Base-by-base conservation (phyloP, 2,113 vertebrate genomes). In the Pollimyrus isidori region DNA sequence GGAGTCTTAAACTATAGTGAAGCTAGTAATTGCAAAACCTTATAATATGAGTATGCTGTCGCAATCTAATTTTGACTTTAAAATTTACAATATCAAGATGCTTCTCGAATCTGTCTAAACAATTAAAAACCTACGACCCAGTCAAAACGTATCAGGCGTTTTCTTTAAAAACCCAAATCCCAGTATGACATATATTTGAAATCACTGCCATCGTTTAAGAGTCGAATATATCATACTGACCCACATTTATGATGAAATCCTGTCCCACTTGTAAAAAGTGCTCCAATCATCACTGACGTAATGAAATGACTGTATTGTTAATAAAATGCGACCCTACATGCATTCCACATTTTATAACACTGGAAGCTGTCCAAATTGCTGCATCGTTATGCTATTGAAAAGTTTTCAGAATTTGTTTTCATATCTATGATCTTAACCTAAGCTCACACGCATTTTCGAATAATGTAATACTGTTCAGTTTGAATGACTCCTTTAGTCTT, bases 261-360 rank as follows among this genome's bases (percentile, higher is more conserved):
- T 35, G 39, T 80, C 49, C 45, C 46, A 86, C 62, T 65, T 30
- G 62, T 69, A 69, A 30, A 69, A 30, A 69, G 62, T 26, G 62
- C n/a, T 26, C 62, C 62, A 30, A 69, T 69, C 62, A 69, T 69
- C 13, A 69, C 62, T 69, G 62, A 30, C 62, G 62, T 69, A 69
- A 69, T 42, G 30, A 80, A 80, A 42, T 15, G 17, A 39, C 30
- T 80, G 17, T 80, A 80, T 42, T 80, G 39, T 91, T 82, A 88
- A 89, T 89, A 56, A 90, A 90, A 90, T 89, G 82, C 88, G 89
- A 49, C 23, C 87, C n/a, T 50, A 87, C 65, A 87, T 83, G 52
- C 90, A 46, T 90, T 90, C 62, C 82, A 89, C 58, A 76, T 46
- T 88, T 4, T 80, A 30, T 69, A 69, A 69, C 62, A 30, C 73